Conservation (phyloP, 2,797 vertebrate genomes). For the Apodemus agrarius region DNA sequence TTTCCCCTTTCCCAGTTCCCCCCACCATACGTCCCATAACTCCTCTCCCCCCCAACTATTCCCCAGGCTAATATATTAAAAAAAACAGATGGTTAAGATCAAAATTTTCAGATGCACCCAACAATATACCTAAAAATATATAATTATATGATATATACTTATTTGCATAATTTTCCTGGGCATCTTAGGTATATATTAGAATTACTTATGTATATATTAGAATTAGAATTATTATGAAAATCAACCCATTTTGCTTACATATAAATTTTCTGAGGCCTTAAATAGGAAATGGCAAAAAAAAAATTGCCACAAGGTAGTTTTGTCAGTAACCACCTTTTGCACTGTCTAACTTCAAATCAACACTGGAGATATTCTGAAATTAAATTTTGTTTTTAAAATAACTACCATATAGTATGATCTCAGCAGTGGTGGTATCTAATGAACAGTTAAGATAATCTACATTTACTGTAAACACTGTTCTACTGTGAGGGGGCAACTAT, state of each 20-base stretch:
- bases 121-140: conserved; percentile 70
- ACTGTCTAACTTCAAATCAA: conserved; percentile 1
- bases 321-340: conserved; percentile 50
- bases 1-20: too few relatives aligned
- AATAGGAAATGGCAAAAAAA: conserved; percentile 45
- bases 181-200: conserved; percentile 75
- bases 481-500: not conserved
- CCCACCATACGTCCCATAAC: too few relatives aligned
- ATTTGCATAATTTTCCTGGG: conserved; percentile 68
- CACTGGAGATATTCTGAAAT: conserved; percentile 32
- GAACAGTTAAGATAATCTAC: not conserved
- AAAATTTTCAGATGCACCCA: conserved; percentile 73
- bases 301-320: conserved; percentile 75
- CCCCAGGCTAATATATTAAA: conserved; percentile 91
- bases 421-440: not conserved
- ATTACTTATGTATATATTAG: too few relatives aligned
- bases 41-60: too few relatives aligned
- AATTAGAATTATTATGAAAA: conserved; percentile 59
- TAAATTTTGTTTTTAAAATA: conserved; percentile 40
- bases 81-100: conserved; percentile 73
- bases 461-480: not conserved
- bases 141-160: conserved; percentile 71
- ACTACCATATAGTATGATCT: not conserved
- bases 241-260: conserved; percentile 68
- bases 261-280: conserved; percentile 85